Evolutionary conservation across 2,113 vertebrate genomes (phyloP), one percentile per base, ranked within the genome.

Genomic region (Meleagris gallopavo): DNA sequence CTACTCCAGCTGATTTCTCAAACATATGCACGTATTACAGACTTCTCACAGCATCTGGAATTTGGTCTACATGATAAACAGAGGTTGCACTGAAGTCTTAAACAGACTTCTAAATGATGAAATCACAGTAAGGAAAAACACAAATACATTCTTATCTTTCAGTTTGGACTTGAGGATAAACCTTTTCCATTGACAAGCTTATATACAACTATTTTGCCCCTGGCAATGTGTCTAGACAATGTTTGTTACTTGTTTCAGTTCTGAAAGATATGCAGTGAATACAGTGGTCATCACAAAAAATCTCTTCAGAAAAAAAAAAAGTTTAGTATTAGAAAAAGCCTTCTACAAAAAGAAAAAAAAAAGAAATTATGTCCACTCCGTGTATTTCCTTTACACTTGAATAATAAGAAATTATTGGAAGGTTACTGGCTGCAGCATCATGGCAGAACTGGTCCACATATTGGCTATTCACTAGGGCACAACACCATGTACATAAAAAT

Each of bases 141-240:
- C 61, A 93, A 89, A 77, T 90, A 95, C 22, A 61, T 77, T 96
- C 77, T 95, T 97, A 95, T 95, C 96, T 95, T 93, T 93, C 77
- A 90, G 29, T 89, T 66, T 83, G 81, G 85, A 87, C 78, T 85
- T 55, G 34, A 87, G 70, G 66, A 95, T 75, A 93, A 96, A 89
- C 55, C 24, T 94, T 84, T 74, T 89, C 82, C 79, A 96, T 45
- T 83, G 93, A 95, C 87, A 91, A 76, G 60, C 83, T 88, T 72
- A 86, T 45, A 94, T n/a, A 67, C 38, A 83, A 94, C 75, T 89
- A 94, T 95, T 91, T 95, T 90, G 93, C 96, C 95, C 27, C 88
- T 88, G 93, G 94, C 96, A 91, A 91, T 64, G 67, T 43, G 95
- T 97, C 95, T 97, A 96, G 95, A 95, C 96, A 90, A 93, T 17